Evolutionary conservation across 2,888 invertebrate species (phyloP), one percentile per base, ranked within the genome.

Genomic region (Epirrhoe alternata): DNA sequence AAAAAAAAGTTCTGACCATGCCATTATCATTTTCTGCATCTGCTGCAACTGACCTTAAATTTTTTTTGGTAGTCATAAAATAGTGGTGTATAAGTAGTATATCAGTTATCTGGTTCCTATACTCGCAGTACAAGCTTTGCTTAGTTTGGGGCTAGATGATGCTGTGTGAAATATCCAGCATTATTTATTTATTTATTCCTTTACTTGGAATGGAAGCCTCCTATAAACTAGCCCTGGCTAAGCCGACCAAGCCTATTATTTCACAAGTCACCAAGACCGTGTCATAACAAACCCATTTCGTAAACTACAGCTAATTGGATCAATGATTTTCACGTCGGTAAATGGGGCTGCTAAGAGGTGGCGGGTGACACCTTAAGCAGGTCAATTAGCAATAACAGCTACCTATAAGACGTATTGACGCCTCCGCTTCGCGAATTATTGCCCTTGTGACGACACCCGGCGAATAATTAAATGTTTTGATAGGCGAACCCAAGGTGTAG

Each of bases 321-420:
- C 70, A 77, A 78, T 80, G 71, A 76, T 79, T 79, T 78, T 76
- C 75, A 74, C 69, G 68, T 71, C 68, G 69, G 65, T 72, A 74
- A 76, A 71, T 73, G 72, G 71, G 74, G 74, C 75, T 77, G 75
- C 74, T 77, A 75, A 76, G 73, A 80, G 76, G 77, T 76, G 70
- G 72, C 74, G 61, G 70, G 74, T 80, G 82, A 79, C 83, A 81
- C 79, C 73, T 79, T 69, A 77, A 75, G 78, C 82, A 79, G 84
- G 86, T 86, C 85, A 88, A 88, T 88, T 88, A 88, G 83, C 85
- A 82, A 80, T 84, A 79, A 85, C 73, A 77, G 77, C 73, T 74
- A 59, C 52, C 35, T 61, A 52, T 59, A 51, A 66, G 72, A 64
- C 59, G 53, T 60, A 75, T 72, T 66, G 73, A 74, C 73, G 71